Base-by-base conservation (phyloP, 2,797 vertebrate genomes). In the Microchirus variegatus region DNA sequence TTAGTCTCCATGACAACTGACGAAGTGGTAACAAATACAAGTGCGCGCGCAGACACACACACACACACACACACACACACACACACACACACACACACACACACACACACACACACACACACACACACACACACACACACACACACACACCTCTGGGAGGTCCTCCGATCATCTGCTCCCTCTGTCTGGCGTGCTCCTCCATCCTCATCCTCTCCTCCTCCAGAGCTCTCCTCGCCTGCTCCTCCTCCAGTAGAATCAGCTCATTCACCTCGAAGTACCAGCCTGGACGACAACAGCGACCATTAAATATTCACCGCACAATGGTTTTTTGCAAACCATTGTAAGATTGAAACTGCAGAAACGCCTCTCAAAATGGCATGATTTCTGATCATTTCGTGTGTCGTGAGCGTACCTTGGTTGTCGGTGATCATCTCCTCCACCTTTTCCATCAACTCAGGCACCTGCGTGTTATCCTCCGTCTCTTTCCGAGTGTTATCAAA, bases 251-350 rank as follows among this genome's bases (percentile, higher is more conserved):
- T 9, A 91, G 68, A 63, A 92, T 90, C 77, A 90, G 54, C 66
- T 93, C 87, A 8, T 92, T 90, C 80, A 93, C 91, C 76, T 91
- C 89, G 73, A 93, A 93, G 87, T 91, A 93, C 85, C 90, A 92
- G 56, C 93, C 89, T 91, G 85, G 40, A 37, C 0, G 45, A 49
- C 45, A 47, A 49, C 45, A 54, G 40, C 18, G 12, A 11, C 17
- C 0, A 41, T 44, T 0, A 47, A 48, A 73, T 1, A 59, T 61
- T 61, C 26, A 63, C 1, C 0, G 47, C 53, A 47, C 40, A 50
- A 46, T 5, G 3, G 16, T 6, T 6, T 53, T n/a, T 10, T 67
- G 16, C 16, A 53, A 53, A 10, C 11, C 9, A 48, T 46, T 40
- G 18, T 3, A 22, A 53, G 18, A 43, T 3, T 22, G 22, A 62